Evolutionary conservation across 2,797 vertebrate species (phyloP), one percentile per base, ranked within the genome.

Genomic region (Galaxias olidus): DNA sequence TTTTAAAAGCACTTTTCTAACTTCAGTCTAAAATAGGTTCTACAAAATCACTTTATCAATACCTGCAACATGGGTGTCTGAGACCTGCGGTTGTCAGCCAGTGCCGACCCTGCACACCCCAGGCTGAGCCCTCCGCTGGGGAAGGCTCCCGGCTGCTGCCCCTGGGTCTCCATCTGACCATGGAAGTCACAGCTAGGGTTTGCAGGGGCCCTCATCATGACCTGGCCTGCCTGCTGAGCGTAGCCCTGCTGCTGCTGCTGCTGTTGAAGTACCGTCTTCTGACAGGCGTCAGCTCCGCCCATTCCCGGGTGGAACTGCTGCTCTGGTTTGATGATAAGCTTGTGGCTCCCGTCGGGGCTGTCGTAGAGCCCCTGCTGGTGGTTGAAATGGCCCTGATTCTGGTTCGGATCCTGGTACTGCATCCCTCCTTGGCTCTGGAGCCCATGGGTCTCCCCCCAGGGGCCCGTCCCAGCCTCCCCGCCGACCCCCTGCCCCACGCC

Each of bases 241-340:
- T 87, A 83, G 51, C 10, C 51, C 18, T 61, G 59, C 12, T 47
- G 86, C 76, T 86, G 90, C 62, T 85, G 86, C 42, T 59, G 70
- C 11, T 71, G 88, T 17, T 89, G 90, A 48, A 90, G 81, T 77
- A 93, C 93, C 12, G 90, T 79, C 45, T 85, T 91, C 72, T 94
- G 94, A 83, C 96, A 98, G 41, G 95, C 89, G 55, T 89, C 84
- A 9, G 92, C 90, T 57, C 77, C 77, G 5, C 84, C 90, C 82
- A 89, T 90, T 52, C 46, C 89, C 44, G 51, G 89, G 78, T 73
- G 93, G 79, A 95, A 96, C 52, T 93, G 94, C 75, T 96, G 95
- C 84, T 98, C 96, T 0, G 96, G 96, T 81, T 99, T 98, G 76
- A 98, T 93, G 66, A 91, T 92, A 0, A 93, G 91, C 19, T 95